These are phyloP conservation scores for Lamellibrachia luymesi DNA, from an alignment of 1,140 invertebrate genomes.

Conservation along the genomic window DNA sequence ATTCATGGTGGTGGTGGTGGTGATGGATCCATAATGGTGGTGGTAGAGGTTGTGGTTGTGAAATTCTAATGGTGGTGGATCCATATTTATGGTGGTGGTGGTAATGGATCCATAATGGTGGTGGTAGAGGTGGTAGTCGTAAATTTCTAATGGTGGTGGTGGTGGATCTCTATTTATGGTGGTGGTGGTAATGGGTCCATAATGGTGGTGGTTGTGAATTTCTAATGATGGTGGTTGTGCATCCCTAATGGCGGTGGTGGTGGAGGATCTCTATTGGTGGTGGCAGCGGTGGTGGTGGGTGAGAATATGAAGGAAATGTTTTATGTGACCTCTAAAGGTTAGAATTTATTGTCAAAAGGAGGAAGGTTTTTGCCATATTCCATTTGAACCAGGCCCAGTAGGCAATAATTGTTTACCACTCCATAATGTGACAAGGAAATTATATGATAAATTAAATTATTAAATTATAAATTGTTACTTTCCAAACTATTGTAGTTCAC, in stretches of 20 bases:
- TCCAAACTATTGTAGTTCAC: no score
- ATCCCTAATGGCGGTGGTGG: not conserved
- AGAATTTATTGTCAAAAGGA: no score
- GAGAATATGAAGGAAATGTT: no score
- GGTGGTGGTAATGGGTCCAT: not conserved
- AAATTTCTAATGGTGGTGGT: not conserved
- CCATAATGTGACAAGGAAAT: no score
- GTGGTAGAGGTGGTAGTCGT: not conserved
- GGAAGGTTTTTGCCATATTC: no score
- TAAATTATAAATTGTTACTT: no score
- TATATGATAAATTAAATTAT: no score
- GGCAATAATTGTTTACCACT: no score
- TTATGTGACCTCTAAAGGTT: no score
- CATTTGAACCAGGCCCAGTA: no score
- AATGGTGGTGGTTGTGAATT: not conserved
- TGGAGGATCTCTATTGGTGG: not conserved
- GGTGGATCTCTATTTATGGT: not conserved
- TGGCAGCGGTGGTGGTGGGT: no score
- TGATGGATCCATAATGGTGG: not conserved
- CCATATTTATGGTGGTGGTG: no score
- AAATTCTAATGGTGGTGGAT: not conserved
- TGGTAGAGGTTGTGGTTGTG: not conserved
- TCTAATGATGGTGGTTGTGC: not conserved
- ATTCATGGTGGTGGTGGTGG: not conserved
- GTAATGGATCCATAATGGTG: not conserved